A percentile compares a stretch with the other conserved stretches of the same genome.
Conservation (phyloP, 2,797 vertebrate species). For the Cottoperca gobio region DNA sequence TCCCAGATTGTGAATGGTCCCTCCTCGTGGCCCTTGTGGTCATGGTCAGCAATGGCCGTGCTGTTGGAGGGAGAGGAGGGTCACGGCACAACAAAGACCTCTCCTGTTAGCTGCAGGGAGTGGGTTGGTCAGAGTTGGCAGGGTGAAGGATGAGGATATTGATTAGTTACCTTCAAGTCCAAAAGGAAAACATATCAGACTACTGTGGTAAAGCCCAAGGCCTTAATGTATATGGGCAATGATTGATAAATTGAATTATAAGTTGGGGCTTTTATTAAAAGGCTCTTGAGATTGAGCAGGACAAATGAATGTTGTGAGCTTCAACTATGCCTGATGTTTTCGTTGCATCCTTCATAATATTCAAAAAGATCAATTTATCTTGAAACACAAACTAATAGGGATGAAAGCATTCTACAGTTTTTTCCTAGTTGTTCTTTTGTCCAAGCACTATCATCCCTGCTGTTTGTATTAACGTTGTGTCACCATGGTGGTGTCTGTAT, state of each 20-base stretch:
- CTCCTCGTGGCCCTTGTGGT: conserved; percentile 69
- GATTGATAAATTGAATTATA: conserved; percentile 22
- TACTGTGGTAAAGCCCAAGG: conserved; percentile 21
- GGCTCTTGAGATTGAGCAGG: neutral
- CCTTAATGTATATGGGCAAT: conserved; percentile 18
- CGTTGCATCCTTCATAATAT: neutral
- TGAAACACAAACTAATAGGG: conserved; percentile 8
- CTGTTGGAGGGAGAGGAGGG: conserved; percentile 55
- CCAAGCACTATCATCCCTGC: conserved; percentile 6
- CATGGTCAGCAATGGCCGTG: conserved; percentile 59
- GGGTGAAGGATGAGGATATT: conserved; percentile 58
- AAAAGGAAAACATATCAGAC: conserved; percentile 38
- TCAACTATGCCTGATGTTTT: neutral
- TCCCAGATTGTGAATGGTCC: conserved; percentile 68
- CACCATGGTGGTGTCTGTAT: conserved; percentile 59
- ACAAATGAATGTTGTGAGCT: neutral
- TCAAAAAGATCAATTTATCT: conserved; percentile 13
- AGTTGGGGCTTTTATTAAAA: neutral
- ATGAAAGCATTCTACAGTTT: conserved; percentile 30
- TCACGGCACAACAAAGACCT: conserved; percentile 70
- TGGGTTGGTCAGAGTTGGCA: conserved; percentile 49
- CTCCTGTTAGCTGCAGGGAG: conserved; percentile 67
- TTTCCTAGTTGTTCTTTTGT: conserved; percentile 10
- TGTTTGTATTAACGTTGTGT: conserved; percentile 61
- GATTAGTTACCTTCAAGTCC: conserved; percentile 58